Conservation (phyloP, 2,797 vertebrate species). For the Xiphophorus birchmanni region DNA sequence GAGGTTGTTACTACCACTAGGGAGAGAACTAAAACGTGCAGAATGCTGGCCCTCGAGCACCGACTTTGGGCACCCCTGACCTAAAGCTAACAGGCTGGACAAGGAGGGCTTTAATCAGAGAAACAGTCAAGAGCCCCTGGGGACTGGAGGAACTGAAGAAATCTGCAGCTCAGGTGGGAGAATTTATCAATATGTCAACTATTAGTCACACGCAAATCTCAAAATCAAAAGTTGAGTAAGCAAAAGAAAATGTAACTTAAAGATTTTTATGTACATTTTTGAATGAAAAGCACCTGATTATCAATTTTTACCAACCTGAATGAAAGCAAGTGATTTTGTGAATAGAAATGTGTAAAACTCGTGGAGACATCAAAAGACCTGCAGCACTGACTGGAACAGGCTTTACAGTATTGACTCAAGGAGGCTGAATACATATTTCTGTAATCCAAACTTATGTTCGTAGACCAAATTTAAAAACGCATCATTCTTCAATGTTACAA, state of each 20-base stretch:
- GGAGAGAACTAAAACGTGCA: too few relatives aligned
- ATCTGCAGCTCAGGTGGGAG: neutral
- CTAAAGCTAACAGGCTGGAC: neutral
- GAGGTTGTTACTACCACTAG: too few relatives aligned
- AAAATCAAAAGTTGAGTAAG: neutral
- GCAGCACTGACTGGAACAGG: neutral
- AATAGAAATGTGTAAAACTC: neutral
- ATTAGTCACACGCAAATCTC: neutral
- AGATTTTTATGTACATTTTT: neutral
- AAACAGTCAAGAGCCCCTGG: neutral
- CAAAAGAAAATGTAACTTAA: neutral
- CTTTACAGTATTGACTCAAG: neutral
- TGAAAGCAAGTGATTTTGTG: neutral
- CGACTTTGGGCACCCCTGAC: neutral
- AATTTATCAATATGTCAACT: neutral
- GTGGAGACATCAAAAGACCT: neutral
- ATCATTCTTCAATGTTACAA: neutral
- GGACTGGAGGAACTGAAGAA: neutral
- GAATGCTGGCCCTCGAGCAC: too few relatives aligned
- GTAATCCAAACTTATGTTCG: neutral
- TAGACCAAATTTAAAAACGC: neutral
- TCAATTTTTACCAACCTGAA: neutral
- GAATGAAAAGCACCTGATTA: neutral
- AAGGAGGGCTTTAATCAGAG: neutral
- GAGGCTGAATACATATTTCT: neutral